A percentile compares a stretch with the other conserved stretches of the same genome.
phyloP scores from a whole-genome alignment of 2,797 vertebrate species.

The Leptoclinus maculatus region DNA sequence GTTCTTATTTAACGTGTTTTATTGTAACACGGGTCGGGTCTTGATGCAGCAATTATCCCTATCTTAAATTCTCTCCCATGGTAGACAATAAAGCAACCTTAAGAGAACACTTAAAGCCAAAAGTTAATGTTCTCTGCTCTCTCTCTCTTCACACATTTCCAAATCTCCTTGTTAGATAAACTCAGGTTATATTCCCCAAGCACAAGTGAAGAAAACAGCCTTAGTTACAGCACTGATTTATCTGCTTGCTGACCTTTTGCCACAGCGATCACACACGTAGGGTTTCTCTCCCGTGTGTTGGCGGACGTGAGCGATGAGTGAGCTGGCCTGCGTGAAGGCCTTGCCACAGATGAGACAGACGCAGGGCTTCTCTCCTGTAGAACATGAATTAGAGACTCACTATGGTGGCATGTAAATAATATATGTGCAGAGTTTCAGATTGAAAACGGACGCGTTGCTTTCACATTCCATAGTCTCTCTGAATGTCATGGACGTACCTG shows the following conservation, averaged over 20 bases:
- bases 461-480: neutral
- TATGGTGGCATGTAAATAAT: neutral
- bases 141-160: neutral
- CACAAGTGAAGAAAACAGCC: neutral
- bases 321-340: constrained; percentile 98
- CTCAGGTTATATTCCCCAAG: neutral
- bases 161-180: neutral
- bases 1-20: neutral
- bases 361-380: constrained; percentile 96
- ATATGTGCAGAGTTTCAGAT: neutral
- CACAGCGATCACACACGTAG: constrained; percentile 97
- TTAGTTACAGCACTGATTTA: neutral
- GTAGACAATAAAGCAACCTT: neutral
- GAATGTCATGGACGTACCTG: constrained; percentile 80
- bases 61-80: neutral
- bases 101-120: neutral
- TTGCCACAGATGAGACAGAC: constrained; percentile 95
- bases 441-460: neutral
- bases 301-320: constrained; percentile 96
- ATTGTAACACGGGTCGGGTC: neutral
- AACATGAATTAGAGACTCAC: constrained; percentile 10
- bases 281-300: constrained; percentile 99
- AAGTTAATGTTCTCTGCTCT: neutral
- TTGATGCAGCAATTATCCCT: neutral
- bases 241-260: constrained; percentile 90